Conservation (phyloP, 2,113 vertebrate species). For the Forbesichthys papilliferus region DNA sequence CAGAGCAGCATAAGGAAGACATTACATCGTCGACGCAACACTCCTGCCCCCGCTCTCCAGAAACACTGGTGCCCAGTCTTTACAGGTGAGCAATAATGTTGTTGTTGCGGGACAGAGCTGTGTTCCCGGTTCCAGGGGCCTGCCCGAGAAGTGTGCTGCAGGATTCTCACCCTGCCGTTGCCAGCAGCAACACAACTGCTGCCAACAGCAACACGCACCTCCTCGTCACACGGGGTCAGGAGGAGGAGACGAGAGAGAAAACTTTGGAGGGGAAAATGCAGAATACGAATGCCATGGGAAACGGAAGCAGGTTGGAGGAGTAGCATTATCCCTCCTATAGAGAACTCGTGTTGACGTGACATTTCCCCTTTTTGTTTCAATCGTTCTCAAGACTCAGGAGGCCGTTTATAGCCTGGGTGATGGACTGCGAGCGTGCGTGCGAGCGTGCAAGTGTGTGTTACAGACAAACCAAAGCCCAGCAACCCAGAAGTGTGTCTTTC, state of each 20-base stretch:
- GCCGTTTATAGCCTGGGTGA: neutral
- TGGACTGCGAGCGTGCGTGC: neutral
- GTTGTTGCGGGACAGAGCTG: slow-evolving; percentile 44
- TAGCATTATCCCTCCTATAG: neutral
- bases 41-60: no score
- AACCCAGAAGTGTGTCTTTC: slow-evolving; percentile 66
- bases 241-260: slow-evolving; percentile 28
- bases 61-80: no score
- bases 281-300: no score
- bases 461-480: slow-evolving; percentile 50
- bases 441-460: slow-evolving; percentile 9
- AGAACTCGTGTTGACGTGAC: no score
- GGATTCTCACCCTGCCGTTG: slow-evolving; percentile 46
- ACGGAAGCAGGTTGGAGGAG: neutral
- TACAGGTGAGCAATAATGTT: slow-evolving; percentile 30
- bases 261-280: slow-evolving; percentile 12
- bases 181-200: slow-evolving; percentile 38
- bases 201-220: slow-evolving; percentile 35
- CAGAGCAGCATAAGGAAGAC: no score
- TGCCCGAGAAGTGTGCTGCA: slow-evolving; percentile 50
- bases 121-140: slow-evolving; percentile 38
- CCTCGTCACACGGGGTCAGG: slow-evolving; percentile 23
- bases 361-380: no score
- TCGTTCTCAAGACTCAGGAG: no score
- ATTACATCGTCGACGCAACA: no score